Percentiles rank a stretch among this genome's conserved stretches.
phyloP scores from a whole-genome alignment of 2,797 vertebrate genomes.

The Leptodactylus fallax region DNA sequence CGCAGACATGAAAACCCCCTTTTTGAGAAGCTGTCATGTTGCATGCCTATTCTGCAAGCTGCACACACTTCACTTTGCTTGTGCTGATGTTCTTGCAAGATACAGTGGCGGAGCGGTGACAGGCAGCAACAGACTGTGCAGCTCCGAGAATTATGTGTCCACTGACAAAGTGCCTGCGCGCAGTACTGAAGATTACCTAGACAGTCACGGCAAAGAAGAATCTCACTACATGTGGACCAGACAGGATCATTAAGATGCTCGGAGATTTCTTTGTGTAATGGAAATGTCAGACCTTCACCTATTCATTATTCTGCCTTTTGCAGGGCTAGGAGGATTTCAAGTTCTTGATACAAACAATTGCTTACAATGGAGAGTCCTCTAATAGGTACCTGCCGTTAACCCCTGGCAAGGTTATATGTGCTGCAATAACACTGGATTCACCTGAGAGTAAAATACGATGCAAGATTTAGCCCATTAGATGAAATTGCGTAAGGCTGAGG shows the following conservation, averaged over 20 bases:
- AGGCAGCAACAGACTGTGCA: slow-evolving; percentile 53
- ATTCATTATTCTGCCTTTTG: slow-evolving; percentile 68
- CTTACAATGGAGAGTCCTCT: slow-evolving; percentile 35
- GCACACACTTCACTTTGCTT: neutral
- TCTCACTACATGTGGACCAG: slow-evolving; percentile 65
- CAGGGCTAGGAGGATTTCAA: slow-evolving; percentile 13
- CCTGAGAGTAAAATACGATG: neutral
- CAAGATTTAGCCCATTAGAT: neutral
- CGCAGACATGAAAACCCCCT: slow-evolving; percentile 28
- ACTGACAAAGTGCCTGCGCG: slow-evolving; percentile 66
- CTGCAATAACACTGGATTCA: neutral
- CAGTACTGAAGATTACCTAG: slow-evolving; percentile 75
- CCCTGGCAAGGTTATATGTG: neutral
- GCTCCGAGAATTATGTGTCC: slow-evolving; percentile 62
- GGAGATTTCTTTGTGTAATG: slow-evolving; percentile 76
- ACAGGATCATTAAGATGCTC: slow-evolving; percentile 66
- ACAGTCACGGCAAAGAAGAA: slow-evolving; percentile 67
- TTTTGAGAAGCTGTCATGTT: slow-evolving; percentile 34
- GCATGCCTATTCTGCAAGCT: slow-evolving; percentile 15
- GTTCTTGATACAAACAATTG: slow-evolving; percentile 54
- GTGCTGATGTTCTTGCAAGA: slow-evolving; percentile 56
- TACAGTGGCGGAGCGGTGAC: slow-evolving; percentile 54
- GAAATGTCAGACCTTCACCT: slow-evolving; percentile 70
- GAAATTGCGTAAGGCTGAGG: neutral
- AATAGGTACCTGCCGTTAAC: slow-evolving; percentile 50